Base-by-base conservation (phyloP, 1,140 invertebrate genomes). In the Leptinotarsa texana region DNA sequence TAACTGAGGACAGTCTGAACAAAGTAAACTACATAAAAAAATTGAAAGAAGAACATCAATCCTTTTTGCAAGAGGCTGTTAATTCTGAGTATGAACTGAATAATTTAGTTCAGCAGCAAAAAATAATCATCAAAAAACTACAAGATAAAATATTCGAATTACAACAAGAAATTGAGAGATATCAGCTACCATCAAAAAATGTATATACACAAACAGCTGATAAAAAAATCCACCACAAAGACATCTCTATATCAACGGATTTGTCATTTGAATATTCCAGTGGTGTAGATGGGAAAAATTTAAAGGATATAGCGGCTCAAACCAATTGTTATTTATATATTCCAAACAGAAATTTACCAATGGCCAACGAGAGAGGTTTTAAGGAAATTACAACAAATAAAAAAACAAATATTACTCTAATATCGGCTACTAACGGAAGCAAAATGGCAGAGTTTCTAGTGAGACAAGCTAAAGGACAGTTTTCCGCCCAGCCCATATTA, bases 371-470 rank as follows among this genome's bases (percentile, higher is more conserved):
- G 15, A 27, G 18, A n/a, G 18, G 21, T 13, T 65, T 13, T 3
- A 65, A 65, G 63, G 63, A 65, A 21, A 65, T n/a, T 15, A 13
- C 21, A 21, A 65, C 15, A 24, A 65, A 4, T 27, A 65, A 15
- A n/a, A 57, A 57, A 65, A 24, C 15, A 15, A 65, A 65, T 65
- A 65, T 65, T 65, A 27, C 11, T 3, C 21, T 65, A 65, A 65
- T 65, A 65, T 65, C 63, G 63, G 63, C 13, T 65, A 0, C 15
- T n/a, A 65, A 65, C 21, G 63, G 63, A 21, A 65, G 63, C 24
- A 65, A 65, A 15, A 65, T 65, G 63, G 63, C 63, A 65, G 21
- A 65, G 63, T 65, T n/a, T 21, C 63, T 65, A 65, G 8, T 15
- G 21, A 65, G 63, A 21, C 63, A 24, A 21, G 63, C 21, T 65